Conservation (phyloP, 1,140 invertebrate species). For the Drosophila pseudoananassae region DNA sequence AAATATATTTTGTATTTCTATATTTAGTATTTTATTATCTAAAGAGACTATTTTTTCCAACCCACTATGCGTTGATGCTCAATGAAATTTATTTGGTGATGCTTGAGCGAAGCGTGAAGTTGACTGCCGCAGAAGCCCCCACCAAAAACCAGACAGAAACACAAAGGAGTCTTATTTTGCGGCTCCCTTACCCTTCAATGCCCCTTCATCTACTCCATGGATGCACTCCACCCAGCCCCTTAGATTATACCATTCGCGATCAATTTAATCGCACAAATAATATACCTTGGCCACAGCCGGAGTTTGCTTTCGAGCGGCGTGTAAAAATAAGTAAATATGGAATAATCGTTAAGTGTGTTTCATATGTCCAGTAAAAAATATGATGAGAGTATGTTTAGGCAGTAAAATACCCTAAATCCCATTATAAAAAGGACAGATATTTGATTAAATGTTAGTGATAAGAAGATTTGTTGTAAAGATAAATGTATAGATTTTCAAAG, state of each 20-base stretch:
- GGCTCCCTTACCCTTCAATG: background rate
- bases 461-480: too few species aligned
- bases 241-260: constrained; percentile 62
- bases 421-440: too few species aligned
- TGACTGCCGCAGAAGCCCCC: constrained; percentile 78
- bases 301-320: constrained; percentile 32
- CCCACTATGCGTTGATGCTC: constrained; percentile 69
- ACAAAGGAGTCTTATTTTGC: constrained; percentile 34
- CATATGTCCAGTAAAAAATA: constrained; percentile 38
- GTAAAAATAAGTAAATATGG: constrained; percentile 82
- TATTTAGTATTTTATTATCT: background rate
- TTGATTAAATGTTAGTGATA: too few species aligned
- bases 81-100: constrained; percentile 84
- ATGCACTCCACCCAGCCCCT: background rate
- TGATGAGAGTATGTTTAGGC: too few species aligned
- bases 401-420: constrained; percentile 2
- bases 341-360: constrained; percentile 79
- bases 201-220: background rate
- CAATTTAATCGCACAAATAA: constrained; percentile 83
- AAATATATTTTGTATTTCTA: background rate
- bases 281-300: constrained; percentile 50
- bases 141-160: constrained; percentile 40
- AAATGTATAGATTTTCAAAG: too few species aligned
- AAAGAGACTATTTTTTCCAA: background rate
- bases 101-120: constrained; percentile 83